Conservation (phyloP, 2,888 invertebrate genomes). For the Pegoplata infirma region DNA sequence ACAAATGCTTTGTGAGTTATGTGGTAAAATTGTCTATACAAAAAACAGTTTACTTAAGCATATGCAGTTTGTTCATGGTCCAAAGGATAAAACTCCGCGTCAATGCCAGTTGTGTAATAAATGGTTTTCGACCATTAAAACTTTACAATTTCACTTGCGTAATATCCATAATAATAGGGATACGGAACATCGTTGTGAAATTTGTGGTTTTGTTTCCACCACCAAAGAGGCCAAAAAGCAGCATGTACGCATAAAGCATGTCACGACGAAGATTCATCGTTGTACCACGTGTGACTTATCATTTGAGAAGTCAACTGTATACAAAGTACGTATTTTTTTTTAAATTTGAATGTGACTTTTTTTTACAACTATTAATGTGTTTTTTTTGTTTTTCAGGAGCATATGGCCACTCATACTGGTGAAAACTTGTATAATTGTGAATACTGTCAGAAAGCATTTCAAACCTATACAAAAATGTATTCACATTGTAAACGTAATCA, state of each 20-base stretch:
- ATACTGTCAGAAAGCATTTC: conserved; percentile 73
- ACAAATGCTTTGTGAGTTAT: conserved; percentile 43
- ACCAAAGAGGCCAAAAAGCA: conserved; percentile 20
- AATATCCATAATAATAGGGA: conserved; percentile 38
- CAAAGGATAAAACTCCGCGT: too few relatives aligned
- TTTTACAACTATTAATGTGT: background rate
- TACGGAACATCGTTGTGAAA: conserved; percentile 37
- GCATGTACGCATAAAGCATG: conserved; percentile 9
- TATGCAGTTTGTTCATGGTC: conserved; percentile 36
- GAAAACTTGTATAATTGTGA: conserved; percentile 73
- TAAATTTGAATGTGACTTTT: too few relatives aligned
- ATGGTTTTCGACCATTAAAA: too few relatives aligned
- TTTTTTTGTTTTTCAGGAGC: conserved; percentile 68
- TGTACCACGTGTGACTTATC: conserved; percentile 74
- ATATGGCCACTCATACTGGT: conserved; percentile 74
- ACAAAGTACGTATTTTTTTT: background rate
- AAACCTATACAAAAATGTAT: conserved; percentile 74
- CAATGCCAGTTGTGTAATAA: too few relatives aligned
- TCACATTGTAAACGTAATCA: conserved; percentile 74
- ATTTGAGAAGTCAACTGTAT: conserved; percentile 68
- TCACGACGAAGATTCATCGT: conserved; percentile 64
- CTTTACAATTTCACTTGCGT: too few relatives aligned
- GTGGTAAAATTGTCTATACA: conserved; percentile 41
- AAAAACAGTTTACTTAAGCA: conserved; percentile 24
- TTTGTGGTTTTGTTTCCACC: conserved; percentile 58